Percentiles rank a stretch among this genome's conserved stretches.
Conservation (phyloP, 1,140 invertebrate genomes). For the Caenorhabditis inopinata region DNA sequence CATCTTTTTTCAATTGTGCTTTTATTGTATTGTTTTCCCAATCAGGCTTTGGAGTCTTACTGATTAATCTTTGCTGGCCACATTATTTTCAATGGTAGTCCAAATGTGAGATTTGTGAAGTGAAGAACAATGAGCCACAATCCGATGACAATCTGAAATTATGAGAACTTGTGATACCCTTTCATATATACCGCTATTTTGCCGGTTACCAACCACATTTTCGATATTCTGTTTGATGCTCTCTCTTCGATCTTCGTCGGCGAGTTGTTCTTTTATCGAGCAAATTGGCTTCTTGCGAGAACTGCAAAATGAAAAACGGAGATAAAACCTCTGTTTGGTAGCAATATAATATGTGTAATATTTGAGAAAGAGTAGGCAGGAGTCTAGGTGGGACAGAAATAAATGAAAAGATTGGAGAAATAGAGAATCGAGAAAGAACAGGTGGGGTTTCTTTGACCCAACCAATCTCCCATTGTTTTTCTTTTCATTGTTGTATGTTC, state of each 20-base stretch:
- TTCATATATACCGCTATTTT: neutral
- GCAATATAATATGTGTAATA: constrained; percentile 7
- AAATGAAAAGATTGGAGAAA: neutral
- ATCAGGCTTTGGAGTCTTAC: neutral
- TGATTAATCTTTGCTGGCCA: constrained; percentile 7
- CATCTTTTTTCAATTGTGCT: neutral
- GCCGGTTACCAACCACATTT: neutral
- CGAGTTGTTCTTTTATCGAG: constrained; percentile 6
- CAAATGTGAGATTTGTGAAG: constrained; percentile 9
- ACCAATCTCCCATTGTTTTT: neutral
- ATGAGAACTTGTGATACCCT: too few relatives aligned
- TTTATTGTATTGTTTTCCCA: neutral
- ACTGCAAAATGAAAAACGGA: neutral
- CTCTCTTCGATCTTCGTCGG: neutral
- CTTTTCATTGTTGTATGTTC: neutral
- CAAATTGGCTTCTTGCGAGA: constrained; percentile 1
- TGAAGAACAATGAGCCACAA: neutral
- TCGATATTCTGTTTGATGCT: neutral
- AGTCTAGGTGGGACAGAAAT: neutral
- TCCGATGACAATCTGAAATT: constrained; percentile 4
- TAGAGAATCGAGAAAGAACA: constrained; percentile 17
- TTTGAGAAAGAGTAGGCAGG: neutral
- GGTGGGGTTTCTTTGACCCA: constrained; percentile 4
- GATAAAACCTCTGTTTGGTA: neutral
- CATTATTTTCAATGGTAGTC: neutral